Conservation (phyloP, 1,140 invertebrate species). For the Solen grandis region DNA sequence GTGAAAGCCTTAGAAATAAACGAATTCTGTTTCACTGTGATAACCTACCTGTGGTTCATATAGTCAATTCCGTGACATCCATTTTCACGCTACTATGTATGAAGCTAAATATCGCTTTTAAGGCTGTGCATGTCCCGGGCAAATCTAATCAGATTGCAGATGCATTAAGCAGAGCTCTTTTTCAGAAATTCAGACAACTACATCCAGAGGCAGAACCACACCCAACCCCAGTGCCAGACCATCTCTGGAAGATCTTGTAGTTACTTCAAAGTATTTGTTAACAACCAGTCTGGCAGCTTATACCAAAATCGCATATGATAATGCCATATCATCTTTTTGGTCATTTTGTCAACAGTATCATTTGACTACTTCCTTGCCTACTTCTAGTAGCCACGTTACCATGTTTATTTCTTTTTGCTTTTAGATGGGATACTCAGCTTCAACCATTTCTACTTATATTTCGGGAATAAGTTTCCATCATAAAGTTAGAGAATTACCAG, state of each 20-base stretch:
- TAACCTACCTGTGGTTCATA: no score
- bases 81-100: background rate
- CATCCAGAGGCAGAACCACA: no score
- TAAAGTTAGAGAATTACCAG: no score
- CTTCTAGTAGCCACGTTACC: no score
- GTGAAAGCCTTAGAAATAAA: background rate
- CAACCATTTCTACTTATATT: background rate
- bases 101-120: conserved; percentile 9
- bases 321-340: background rate
- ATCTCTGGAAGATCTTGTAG: no score
- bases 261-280: no score
- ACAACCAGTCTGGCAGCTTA: background rate
- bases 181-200: no score
- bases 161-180: no score
- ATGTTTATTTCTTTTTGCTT: no score
- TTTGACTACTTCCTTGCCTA: conserved; percentile 3
- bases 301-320: conserved; percentile 1
- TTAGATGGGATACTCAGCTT: no score
- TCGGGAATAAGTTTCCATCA: no score
- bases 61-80: background rate
- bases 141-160: background rate
- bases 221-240: no score
- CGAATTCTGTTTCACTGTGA: background rate
- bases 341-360: background rate
- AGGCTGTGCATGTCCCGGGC: conserved; percentile 1